Base-by-base conservation (phyloP, 2,113 vertebrate species). In the Cettia cetti region DNA sequence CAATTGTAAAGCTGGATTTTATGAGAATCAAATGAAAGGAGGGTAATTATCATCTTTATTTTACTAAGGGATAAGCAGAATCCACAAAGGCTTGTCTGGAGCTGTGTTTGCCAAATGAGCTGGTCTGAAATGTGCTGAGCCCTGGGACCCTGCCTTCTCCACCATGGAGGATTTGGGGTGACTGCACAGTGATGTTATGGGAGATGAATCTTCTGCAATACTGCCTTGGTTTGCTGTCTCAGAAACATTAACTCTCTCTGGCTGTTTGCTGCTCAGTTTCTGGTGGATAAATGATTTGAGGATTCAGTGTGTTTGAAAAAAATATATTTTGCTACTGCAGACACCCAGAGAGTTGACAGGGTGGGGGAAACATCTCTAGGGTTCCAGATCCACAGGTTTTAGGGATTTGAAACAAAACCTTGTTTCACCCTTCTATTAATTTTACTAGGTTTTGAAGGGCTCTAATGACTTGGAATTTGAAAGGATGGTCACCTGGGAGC, bases 1-100 rank as follows among this genome's bases (percentile, higher is more conserved):
- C 60, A 74, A 71, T 49, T 90, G 84, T 80, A 84, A 95, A 96
- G 65, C 61, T 80, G 72, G 85, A 68, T 94, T 92, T 89, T 95
- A 80, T 90, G 86, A 94, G 31, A 83, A 70, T 69, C n/a, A 64
- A 86, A 65, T 40, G 60, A 86, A 94, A 90, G 47, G 47, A 88
- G 33, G 40, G 31, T 78, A 78, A 75, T 89, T 33, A 63, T 69
- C 9, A 19, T 80, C 76, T 77, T 70, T 68, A 83, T 79, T 94
- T 93, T 89, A 75, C 26, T 7, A 40, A 78, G 72, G 92, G 42
- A 59, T 83, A 74, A 88, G 44, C 57, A 56, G 72, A 78, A 83
- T 75, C 44, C 52, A 37, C 60, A 81, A 64, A 60, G 22, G n/a
- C 72, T 83, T 56, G 13, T 47, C 20, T 88, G 64, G 42, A 71